These are phyloP conservation scores for Drosophila bunnanda DNA, from an alignment of 2,888 invertebrate genomes.

Conservation along the genomic window DNA sequence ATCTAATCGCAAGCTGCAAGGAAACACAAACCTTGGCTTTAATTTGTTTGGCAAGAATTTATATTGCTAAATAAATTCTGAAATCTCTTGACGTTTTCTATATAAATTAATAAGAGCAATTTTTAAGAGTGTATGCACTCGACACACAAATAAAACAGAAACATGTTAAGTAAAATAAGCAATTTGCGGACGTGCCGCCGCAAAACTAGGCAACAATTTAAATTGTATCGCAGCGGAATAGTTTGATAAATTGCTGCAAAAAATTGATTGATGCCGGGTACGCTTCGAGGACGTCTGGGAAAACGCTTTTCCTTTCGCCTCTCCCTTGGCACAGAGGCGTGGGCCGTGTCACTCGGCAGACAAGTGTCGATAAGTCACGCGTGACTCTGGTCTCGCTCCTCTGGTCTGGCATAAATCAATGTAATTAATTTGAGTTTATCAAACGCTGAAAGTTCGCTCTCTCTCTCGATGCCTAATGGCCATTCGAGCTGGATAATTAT, in stretches of 20 bases:
- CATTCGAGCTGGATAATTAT: conserved; percentile 70
- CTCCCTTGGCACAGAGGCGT: conserved; percentile 18
- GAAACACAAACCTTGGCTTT: no score
- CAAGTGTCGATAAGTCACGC: conserved; percentile 66
- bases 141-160: conserved; percentile 13
- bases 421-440: conserved; percentile 77
- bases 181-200: conserved; percentile 62
- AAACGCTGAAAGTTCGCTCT: conserved; percentile 44
- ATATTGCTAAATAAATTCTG: no score
- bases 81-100: no score
- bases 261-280: conserved; percentile 74
- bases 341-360: conserved; percentile 55
- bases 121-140: conserved; percentile 14
- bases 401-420: conserved; percentile 71
- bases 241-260: conserved; percentile 76
- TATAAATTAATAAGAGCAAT: accelerated
- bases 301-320: conserved; percentile 2
- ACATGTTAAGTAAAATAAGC: conserved; percentile 36
- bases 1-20: no score
- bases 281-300: conserved; percentile 9
- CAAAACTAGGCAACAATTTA: conserved; percentile 60
- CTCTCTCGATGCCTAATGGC: conserved; percentile 59
- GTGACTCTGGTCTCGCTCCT: conserved; percentile 27
- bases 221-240: conserved; percentile 56
- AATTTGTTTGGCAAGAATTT: no score